Base-by-base conservation (phyloP, 1,140 invertebrate genomes). In the Zaprionus kolodkinae region DNA sequence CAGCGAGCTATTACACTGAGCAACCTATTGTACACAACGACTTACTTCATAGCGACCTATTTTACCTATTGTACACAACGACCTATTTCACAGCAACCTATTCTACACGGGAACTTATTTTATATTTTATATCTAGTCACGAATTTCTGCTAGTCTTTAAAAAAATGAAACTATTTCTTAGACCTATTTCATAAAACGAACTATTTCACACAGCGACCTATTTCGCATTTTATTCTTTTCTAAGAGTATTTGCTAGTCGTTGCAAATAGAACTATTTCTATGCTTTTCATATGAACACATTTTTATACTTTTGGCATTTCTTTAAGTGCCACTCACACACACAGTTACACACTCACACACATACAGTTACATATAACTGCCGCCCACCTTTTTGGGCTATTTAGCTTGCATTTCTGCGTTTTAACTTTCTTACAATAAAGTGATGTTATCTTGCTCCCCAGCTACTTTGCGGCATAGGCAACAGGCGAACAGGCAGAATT, bases 371-470 rank as follows among this genome's bases (percentile, higher is more conserved):
- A 68, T 64, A 55, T 75, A 21, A 15, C n/a, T n/a, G 54, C 11
- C 57, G 43, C 48, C 48, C 45, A 50, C 30, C 60, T 1, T 65
- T 73, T 73, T 55, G 30, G 55, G 45, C 72, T 75, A 62, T 67
- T 72, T 72, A 78, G 77, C 81, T 88, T 89, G 85, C 85, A 88
- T 89, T 88, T 86, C 78, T 88, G 81, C 84, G 85, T 89, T 88
- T 88, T 89, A 89, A 89, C 85, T 89, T 89, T 89, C 85, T 85
- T 89, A 89, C 85, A 89, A 89, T 89, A 90, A 89, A 89, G 86
- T 89, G 81, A 89, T 90, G 85, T 89, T 89, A 89, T 89, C 81
- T 89, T 79, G 78, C 70, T 84, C 33, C 33, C 74, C 78, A 85
- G 81, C 85, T 90, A 89, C 86, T 89, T 85, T 90, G 86, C 71